A percentile compares a stretch with the other conserved stretches of the same genome.
Evolutionary conservation across 2,113 vertebrate genomes (phyloP).

Genomic region (Myxocyprinus asiaticus): DNA sequence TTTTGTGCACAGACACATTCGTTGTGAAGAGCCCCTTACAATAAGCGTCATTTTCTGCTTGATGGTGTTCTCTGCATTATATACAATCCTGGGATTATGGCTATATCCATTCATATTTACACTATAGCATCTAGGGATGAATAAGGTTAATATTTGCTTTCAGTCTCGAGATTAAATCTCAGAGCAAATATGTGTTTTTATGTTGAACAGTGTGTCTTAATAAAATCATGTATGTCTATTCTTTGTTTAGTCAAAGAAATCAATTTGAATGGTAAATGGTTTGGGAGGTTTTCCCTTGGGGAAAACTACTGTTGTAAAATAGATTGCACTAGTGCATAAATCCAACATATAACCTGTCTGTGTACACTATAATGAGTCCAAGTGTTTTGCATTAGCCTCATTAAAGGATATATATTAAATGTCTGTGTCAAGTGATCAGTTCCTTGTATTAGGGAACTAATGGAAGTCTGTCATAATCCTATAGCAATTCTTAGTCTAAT

Average conservation of each 20-base stretch:
- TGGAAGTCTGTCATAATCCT: neutral
- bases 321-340: conserved; percentile 27
- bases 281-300: conserved; percentile 3
- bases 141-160: neutral
- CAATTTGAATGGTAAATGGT: conserved; percentile 25
- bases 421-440: neutral
- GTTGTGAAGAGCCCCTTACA: too few relatives aligned
- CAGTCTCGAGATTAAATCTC: neutral
- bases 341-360: neutral
- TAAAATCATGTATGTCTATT: conserved; percentile 7
- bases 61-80: too few relatives aligned
- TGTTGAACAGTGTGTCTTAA: neutral
- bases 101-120: too few relatives aligned
- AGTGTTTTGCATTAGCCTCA: conserved; percentile 23
- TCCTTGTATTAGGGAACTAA: conserved; percentile 8
- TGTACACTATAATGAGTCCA: neutral
- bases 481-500: conserved; percentile 13
- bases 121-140: too few relatives aligned
- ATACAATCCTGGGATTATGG: too few relatives aligned
- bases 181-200: neutral
- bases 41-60: too few relatives aligned
- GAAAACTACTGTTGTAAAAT: conserved; percentile 22
- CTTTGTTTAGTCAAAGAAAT: conserved; percentile 23
- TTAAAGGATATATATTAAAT: neutral
- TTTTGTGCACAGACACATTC: too few relatives aligned